A percentile compares a stretch with the other conserved stretches of the same genome.
These are phyloP conservation scores for Lithophane leautieri DNA, from an alignment of 2,888 invertebrate genomes.

Conservation along the genomic window DNA sequence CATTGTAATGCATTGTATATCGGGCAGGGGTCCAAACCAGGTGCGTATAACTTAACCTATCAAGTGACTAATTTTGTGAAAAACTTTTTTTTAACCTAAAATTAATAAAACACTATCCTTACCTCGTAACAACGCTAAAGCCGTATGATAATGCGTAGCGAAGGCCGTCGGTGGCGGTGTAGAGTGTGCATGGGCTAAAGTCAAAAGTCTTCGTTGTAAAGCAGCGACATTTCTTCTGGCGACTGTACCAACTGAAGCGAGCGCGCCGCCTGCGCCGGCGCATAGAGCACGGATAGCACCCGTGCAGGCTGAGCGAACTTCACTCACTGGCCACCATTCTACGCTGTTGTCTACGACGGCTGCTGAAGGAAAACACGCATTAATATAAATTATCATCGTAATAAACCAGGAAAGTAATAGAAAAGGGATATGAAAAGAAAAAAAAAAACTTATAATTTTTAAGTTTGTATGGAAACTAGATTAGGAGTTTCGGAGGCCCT, in stretches of 20 bases:
- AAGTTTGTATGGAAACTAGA: background rate
- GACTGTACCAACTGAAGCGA: conserved; percentile 67
- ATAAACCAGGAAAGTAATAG: background rate
- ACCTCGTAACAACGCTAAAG: conserved; percentile 85
- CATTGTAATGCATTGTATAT: background rate
- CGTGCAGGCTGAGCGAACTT: conserved; percentile 83
- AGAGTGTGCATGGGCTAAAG: conserved; percentile 82
- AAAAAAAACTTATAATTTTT: background rate
- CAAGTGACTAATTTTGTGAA: background rate
- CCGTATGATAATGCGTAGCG: conserved; percentile 82
- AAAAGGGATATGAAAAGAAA: background rate
- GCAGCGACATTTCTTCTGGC: conserved; percentile 85
- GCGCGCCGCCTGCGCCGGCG: conserved; percentile 73
- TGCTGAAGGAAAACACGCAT: background rate
- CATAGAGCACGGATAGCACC: conserved; percentile 80
- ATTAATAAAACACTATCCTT: conserved; percentile 13
- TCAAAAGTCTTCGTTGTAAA: conserved; percentile 82
- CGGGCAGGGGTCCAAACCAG: background rate
- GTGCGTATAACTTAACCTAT: background rate
- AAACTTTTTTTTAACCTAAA: background rate
- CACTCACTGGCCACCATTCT: conserved; percentile 87
- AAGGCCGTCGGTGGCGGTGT: conserved; percentile 84
- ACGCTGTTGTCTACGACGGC: conserved; percentile 74
- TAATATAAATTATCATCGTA: background rate
- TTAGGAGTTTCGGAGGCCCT: background rate